These are phyloP conservation scores for Madoqua kirkii DNA, from an alignment of 2,113 vertebrate genomes.

Conservation along the genomic window DNA sequence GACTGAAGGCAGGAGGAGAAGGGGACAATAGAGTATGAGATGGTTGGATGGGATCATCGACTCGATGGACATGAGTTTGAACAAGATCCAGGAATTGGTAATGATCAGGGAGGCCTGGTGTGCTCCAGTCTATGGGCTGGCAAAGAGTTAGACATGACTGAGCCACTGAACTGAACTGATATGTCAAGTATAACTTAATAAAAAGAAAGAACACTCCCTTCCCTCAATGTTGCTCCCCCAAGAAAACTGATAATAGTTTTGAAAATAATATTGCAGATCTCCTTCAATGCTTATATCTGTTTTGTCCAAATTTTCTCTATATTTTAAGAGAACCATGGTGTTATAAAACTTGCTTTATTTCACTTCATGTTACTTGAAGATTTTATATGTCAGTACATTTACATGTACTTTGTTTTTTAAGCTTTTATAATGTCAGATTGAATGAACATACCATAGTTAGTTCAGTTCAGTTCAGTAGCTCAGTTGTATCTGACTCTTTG, in stretches of 20 bases:
- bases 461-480: background rate
- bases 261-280: background rate
- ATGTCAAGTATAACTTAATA: background rate
- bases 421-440: background rate
- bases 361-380: background rate
- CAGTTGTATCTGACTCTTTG: background rate
- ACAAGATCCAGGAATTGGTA: background rate
- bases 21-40: background rate
- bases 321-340: background rate
- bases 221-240: background rate
- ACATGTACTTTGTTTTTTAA: background rate
- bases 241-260: background rate
- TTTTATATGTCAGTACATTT: background rate
- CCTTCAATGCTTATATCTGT: background rate
- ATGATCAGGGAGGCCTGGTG: background rate
- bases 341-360: background rate
- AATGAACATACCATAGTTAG: background rate
- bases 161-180: background rate
- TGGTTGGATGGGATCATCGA: background rate
- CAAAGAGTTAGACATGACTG: background rate
- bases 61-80: background rate
- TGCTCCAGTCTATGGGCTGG: background rate
- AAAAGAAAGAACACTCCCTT: background rate
- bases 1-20: background rate
- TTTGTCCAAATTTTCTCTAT: background rate